phyloP scores from a whole-genome alignment of 2,797 vertebrate genomes.

The Sebastes steindachneri region DNA sequence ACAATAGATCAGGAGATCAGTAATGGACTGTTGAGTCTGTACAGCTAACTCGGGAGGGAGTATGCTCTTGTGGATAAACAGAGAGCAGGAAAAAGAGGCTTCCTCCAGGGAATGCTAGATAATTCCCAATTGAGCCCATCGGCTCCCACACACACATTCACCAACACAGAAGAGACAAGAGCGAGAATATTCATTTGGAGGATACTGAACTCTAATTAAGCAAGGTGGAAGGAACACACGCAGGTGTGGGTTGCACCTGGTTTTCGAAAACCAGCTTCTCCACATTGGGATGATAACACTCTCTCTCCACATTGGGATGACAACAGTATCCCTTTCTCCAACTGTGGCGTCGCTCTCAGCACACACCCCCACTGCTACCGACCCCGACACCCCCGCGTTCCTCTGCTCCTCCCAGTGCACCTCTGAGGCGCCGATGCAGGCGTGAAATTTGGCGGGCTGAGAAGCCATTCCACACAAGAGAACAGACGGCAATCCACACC shows the following conservation, averaged over 20 bases:
- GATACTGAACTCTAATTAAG: slow-evolving; percentile 83
- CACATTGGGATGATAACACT: slow-evolving; percentile 1
- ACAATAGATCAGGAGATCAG: slow-evolving; percentile 52
- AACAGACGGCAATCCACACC: slow-evolving; percentile 50
- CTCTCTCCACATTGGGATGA: slow-evolving; percentile 32
- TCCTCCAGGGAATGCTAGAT: slow-evolving; percentile 80
- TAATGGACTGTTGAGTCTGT: slow-evolving; percentile 45
- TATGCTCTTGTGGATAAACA: slow-evolving; percentile 55
- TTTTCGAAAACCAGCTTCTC: slow-evolving; percentile 50
- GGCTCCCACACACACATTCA: slow-evolving; percentile 59
- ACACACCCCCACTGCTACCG: slow-evolving; percentile 9
- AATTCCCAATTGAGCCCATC: slow-evolving; percentile 82
- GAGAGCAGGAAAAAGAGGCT: slow-evolving; percentile 64
- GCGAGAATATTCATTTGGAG: slow-evolving; percentile 82
- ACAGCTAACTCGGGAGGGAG: slow-evolving; percentile 35
- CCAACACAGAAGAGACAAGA: slow-evolving; percentile 65
- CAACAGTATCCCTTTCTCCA: slow-evolving; percentile 55
- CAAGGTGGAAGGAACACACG: slow-evolving; percentile 65
- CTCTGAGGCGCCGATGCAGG: slow-evolving; percentile 37
- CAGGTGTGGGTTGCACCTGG: slow-evolving; percentile 85
- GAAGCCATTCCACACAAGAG: slow-evolving; percentile 16
- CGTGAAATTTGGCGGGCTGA: slow-evolving; percentile 53
- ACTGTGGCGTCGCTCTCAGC: slow-evolving; percentile 51
- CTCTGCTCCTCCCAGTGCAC: slow-evolving; percentile 38
- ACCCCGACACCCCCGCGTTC: slow-evolving; percentile 4